Conservation (phyloP, 2,797 vertebrate species). For the Muscicapa striata region DNA sequence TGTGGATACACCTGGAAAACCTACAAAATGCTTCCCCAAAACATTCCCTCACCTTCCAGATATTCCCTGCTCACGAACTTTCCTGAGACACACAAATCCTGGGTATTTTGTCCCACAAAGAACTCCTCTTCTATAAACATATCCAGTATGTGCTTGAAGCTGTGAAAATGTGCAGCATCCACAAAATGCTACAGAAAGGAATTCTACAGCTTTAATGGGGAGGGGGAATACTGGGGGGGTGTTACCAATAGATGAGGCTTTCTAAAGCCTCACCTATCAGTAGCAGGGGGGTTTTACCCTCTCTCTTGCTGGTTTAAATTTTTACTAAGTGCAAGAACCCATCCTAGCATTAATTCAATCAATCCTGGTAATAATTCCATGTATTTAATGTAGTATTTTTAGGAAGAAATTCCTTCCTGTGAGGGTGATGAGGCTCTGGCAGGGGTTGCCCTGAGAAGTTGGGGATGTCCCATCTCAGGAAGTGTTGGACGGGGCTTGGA, state of each 20-base stretch:
- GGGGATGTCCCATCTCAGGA: neutral
- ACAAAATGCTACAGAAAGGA: neutral
- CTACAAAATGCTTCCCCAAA: neutral
- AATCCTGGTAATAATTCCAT: neutral
- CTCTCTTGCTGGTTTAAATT: neutral
- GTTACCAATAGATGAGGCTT: neutral
- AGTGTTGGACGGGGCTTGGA: neutral
- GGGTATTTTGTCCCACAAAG: neutral
- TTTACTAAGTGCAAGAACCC: neutral
- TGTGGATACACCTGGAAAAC: neutral
- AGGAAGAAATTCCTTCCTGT: neutral
- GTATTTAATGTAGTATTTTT: neutral
- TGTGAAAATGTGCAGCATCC: neutral
- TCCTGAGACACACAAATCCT: neutral
- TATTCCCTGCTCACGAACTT: neutral
- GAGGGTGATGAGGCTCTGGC: neutral
- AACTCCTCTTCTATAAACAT: neutral
- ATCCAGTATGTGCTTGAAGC: neutral
- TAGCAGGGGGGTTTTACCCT: accelerated
- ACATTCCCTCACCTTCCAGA: neutral
- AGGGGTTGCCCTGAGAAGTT: neutral
- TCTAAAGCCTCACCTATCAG: neutral
- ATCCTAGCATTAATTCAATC: neutral
- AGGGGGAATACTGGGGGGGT: accelerated
- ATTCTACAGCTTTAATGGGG: neutral